phyloP scores from a whole-genome alignment of 2,888 invertebrate genomes.

The Drosophila paramelanica region DNA sequence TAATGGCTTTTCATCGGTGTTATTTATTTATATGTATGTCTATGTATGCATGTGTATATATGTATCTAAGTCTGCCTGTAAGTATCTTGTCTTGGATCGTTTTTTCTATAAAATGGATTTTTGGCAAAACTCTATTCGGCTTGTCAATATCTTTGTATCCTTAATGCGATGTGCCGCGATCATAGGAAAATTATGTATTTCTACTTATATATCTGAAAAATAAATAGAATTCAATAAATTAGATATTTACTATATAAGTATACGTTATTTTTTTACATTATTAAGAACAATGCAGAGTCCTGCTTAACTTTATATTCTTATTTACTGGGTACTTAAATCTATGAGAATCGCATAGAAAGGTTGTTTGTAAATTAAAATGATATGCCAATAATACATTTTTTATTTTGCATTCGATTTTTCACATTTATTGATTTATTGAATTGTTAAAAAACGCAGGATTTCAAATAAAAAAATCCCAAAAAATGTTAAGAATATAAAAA shows the following conservation, averaged over 20 bases:
- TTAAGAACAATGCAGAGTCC: too few species aligned
- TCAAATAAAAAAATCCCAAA: background rate
- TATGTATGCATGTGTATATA: slow-evolving; percentile 9
- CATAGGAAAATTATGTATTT: slow-evolving; percentile 19
- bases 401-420: too few species aligned
- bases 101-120: slow-evolving; percentile 5
- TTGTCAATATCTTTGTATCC: slow-evolving; percentile 7
- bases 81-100: slow-evolving; percentile 8
- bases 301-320: too few species aligned
- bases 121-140: slow-evolving; percentile 25
- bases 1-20: slow-evolving; percentile 23
- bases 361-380: too few species aligned
- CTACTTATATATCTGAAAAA: slow-evolving; percentile 34
- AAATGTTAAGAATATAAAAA: background rate
- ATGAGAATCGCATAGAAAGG: too few species aligned
- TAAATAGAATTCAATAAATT: background rate
- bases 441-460: too few species aligned
- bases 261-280: too few species aligned
- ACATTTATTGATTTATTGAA: too few species aligned
- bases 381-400: too few species aligned
- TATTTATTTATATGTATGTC: slow-evolving; percentile 12
- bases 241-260: background rate
- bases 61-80: slow-evolving; percentile 11
- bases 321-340: too few species aligned
- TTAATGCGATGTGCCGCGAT: slow-evolving; percentile 32